These are phyloP conservation scores for Zaprionus lachaisei DNA, from an alignment of 1,140 invertebrate genomes.

Conservation along the genomic window DNA sequence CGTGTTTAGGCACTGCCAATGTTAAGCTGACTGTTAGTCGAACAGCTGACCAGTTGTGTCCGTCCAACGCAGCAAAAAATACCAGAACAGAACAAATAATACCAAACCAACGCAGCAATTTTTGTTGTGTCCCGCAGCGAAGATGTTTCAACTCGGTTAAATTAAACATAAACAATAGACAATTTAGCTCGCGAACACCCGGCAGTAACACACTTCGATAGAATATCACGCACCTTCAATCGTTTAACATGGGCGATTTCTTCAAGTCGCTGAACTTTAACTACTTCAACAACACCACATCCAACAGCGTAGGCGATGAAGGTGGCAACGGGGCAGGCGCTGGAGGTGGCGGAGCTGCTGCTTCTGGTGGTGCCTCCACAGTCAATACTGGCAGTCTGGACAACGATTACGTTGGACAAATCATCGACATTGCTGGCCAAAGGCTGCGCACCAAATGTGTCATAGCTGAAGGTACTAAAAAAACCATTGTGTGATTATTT, in stretches of 20 bases:
- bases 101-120: slow-evolving; percentile 54
- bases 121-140: slow-evolving; percentile 41
- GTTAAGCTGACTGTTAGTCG: slow-evolving; percentile 13
- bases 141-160: slow-evolving; percentile 68
- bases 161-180: slow-evolving; percentile 25
- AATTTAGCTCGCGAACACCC: slow-evolving; percentile 22
- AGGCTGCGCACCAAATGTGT: slow-evolving; percentile 95
- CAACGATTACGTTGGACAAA: slow-evolving; percentile 96
- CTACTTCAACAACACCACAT: slow-evolving; percentile 88
- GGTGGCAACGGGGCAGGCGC: slow-evolving; percentile 43
- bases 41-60: slow-evolving; percentile 33
- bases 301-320: slow-evolving; percentile 72
- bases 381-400: slow-evolving; percentile 85
- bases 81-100: slow-evolving; percentile 44
- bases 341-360: slow-evolving; percentile 37
- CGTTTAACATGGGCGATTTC: slow-evolving; percentile 91
- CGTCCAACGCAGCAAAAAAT: slow-evolving; percentile 47
- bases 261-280: slow-evolving; percentile 93
- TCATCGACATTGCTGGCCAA: slow-evolving; percentile 94
- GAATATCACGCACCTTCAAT: neutral
- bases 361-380: slow-evolving; percentile 57
- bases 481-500: slow-evolving; percentile 3
- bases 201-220: slow-evolving; percentile 18
- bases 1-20: slow-evolving; percentile 8
- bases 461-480: slow-evolving; percentile 93